Evolutionary conservation across 2,888 invertebrate genomes (phyloP).

Genomic region (Cotesia congregata): DNA sequence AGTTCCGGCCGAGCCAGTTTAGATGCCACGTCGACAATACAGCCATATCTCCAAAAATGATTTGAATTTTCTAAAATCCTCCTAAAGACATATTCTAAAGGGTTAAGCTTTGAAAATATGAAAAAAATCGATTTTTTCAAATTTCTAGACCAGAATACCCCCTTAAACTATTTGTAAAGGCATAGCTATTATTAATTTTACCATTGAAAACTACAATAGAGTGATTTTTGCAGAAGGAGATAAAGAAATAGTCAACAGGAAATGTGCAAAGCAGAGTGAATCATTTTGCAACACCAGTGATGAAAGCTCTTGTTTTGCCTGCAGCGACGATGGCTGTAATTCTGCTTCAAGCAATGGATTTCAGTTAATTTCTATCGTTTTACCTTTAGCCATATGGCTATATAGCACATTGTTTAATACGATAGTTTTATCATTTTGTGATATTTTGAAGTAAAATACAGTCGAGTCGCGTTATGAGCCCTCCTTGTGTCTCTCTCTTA

Average conservation of each 20-base stretch:
- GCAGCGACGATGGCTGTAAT: conserved; percentile 29
- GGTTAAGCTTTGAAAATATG: too few species aligned
- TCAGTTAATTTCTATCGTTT: conserved; percentile 5
- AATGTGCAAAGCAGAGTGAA: background rate
- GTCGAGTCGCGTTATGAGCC: too few species aligned
- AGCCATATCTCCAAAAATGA: too few species aligned
- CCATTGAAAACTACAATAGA: too few species aligned
- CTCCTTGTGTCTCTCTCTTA: too few species aligned
- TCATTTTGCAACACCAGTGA: background rate
- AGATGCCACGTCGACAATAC: too few species aligned
- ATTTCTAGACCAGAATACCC: too few species aligned
- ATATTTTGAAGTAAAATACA: background rate
- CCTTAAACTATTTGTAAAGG: background rate
- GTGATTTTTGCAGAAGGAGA: background rate
- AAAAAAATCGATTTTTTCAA: too few species aligned
- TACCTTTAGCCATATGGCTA: conserved; percentile 13
- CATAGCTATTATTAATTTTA: too few species aligned
- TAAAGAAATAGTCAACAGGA: background rate
- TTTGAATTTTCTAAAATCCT: too few species aligned
- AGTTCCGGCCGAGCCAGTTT: too few species aligned
- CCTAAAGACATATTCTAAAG: too few species aligned
- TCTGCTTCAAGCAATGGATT: conserved; percentile 25
- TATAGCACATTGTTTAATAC: conserved; percentile 19
- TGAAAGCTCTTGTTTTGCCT: background rate
- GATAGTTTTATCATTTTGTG: background rate